Evolutionary conservation across 2,797 vertebrate genomes (phyloP).

Genomic region (Gymnocypris eckloni): DNA sequence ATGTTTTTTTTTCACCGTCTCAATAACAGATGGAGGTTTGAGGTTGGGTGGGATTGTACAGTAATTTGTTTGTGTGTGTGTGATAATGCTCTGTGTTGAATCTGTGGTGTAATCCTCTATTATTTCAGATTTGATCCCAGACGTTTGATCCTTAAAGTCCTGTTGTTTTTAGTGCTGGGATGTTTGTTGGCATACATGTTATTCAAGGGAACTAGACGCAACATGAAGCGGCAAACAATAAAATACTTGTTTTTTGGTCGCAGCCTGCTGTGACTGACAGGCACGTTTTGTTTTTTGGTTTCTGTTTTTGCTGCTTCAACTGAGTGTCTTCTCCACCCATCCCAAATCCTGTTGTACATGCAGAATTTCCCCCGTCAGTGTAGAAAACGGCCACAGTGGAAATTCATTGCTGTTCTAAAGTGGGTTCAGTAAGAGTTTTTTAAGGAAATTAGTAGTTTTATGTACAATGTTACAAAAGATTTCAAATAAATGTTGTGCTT

Average conservation of each 20-base stretch:
- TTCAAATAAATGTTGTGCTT: neutral
- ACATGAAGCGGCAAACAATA: neutral
- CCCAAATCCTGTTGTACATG: neutral
- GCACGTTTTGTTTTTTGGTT: neutral
- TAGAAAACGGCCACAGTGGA: neutral
- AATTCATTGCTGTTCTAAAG: neutral
- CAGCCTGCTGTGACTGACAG: neutral
- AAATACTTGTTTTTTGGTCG: neutral
- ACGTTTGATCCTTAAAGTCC: slow-evolving; percentile 41
- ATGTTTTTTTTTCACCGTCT: slow-evolving; percentile 2
- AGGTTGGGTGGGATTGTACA: neutral
- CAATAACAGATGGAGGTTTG: slow-evolving; percentile 31
- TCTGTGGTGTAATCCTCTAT: slow-evolving; percentile 43
- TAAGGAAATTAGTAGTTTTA: neutral
- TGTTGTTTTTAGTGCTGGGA: slow-evolving; percentile 23
- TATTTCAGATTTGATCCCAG: slow-evolving; percentile 25
- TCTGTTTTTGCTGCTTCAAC: slow-evolving; percentile 2
- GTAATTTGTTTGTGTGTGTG: slow-evolving; percentile 38
- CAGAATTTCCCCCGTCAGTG: neutral
- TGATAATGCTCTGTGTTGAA: slow-evolving; percentile 32
- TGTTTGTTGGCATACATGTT: neutral
- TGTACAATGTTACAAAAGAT: neutral
- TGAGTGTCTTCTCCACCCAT: neutral
- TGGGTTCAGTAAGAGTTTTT: neutral
- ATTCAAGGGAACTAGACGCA: neutral